A percentile compares a stretch with the other conserved stretches of the same genome.
Conservation (phyloP, 92 coral and sea anemone species). For the Epizoanthus scotinus region DNA sequence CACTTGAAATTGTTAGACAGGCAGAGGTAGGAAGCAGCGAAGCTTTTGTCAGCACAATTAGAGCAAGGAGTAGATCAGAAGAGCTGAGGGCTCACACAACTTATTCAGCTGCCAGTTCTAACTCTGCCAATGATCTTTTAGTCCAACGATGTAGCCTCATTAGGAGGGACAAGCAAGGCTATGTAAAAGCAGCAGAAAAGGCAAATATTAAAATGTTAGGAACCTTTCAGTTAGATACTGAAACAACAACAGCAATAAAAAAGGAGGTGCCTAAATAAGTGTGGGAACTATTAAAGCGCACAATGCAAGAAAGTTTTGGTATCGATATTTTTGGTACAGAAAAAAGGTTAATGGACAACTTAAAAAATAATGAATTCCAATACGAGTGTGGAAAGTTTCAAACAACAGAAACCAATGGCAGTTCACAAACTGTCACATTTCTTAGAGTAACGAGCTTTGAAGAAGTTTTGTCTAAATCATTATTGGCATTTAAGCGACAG, state of each 20-base stretch:
- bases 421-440: not conserved
- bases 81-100: constrained; percentile 1
- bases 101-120: constrained; percentile 13
- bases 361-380: constrained; percentile 3
- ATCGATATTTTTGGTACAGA: not conserved
- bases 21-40: constrained; percentile 14
- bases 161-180: not conserved
- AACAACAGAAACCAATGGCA: not conserved
- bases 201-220: not conserved
- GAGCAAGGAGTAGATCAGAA: constrained; percentile 4
- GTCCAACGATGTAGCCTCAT: not conserved
- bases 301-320: not conserved
- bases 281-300: constrained; percentile 2
- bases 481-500: not conserved
- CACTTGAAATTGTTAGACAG: constrained; percentile 2
- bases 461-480: not conserved
- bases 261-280: not conserved
- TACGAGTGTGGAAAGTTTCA: not conserved
- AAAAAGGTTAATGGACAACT: not conserved
- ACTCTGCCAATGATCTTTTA: not conserved
- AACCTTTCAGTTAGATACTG: not conserved
- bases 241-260: constrained; percentile 1
- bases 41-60: constrained; percentile 1
- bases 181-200: not conserved
- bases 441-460: not conserved